Conservation (phyloP, 2,113 vertebrate genomes). For the Glaucidium brasilianum region DNA sequence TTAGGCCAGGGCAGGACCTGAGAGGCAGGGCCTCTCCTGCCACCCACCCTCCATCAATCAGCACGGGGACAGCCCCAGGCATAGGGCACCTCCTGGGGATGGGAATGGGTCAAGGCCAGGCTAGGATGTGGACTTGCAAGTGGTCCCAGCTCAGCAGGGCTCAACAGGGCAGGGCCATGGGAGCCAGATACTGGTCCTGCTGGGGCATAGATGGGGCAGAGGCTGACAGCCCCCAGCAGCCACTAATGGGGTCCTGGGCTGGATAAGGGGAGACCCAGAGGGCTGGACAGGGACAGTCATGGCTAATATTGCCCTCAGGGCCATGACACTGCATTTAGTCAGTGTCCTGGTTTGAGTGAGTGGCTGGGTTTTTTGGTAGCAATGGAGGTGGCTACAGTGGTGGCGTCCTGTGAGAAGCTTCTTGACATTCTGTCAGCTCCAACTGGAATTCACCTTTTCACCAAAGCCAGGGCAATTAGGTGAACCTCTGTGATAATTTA, state of each 20-base stretch:
- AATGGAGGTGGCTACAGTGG: too few species aligned
- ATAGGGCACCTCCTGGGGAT: too few species aligned
- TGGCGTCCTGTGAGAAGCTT: too few species aligned
- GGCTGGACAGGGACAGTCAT: neutral
- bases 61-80: neutral
- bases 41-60: neutral
- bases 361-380: too few species aligned
- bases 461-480: too few species aligned
- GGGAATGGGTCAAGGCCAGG: neutral
- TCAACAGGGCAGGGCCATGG: neutral
- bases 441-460: too few species aligned
- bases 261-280: fast-evolving
- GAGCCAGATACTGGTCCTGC: neutral
- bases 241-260: neutral
- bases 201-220: neutral
- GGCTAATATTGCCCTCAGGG: neutral
- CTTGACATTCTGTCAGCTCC: too few species aligned
- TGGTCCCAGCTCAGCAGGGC: too few species aligned
- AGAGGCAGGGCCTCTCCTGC: neutral
- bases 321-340: neutral
- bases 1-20: neutral
- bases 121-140: too few species aligned
- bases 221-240: too few species aligned
- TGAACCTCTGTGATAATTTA: too few species aligned
- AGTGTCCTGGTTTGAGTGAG: too few species aligned